Conservation (phyloP, 2,888 invertebrate species). For the Aquatica leii region DNA sequence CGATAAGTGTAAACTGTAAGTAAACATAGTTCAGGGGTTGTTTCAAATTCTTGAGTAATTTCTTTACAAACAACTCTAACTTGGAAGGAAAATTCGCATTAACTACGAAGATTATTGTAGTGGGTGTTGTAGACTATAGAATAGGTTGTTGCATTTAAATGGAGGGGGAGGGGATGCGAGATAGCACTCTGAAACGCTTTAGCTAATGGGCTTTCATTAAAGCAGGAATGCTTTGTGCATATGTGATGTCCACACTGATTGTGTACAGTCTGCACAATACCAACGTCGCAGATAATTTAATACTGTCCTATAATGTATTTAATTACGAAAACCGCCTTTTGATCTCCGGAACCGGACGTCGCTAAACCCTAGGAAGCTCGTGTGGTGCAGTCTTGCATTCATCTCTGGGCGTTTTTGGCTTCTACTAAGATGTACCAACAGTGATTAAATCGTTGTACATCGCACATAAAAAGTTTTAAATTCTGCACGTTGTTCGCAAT, state of each 20-base stretch:
- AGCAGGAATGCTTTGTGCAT: constrained; percentile 61
- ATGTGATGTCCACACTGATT: constrained; percentile 60
- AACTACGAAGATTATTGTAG: too few species aligned
- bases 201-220: constrained; percentile 62
- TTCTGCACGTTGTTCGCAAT: too few species aligned
- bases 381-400: constrained; percentile 48
- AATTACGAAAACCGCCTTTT: constrained; percentile 58
- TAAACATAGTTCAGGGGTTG: too few species aligned
- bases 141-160: background rate
- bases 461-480: too few species aligned
- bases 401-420: constrained; percentile 43
- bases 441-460: too few species aligned
- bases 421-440: constrained; percentile 37
- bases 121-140: constrained; percentile 25
- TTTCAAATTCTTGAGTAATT: too few species aligned
- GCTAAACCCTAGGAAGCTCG: constrained; percentile 54
- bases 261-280: constrained; percentile 54
- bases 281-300: constrained; percentile 56
- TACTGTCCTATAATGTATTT: constrained; percentile 59
- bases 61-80: too few species aligned
- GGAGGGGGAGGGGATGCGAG: constrained; percentile 30
- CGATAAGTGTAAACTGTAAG: too few species aligned
- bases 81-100: too few species aligned
- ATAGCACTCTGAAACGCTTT: constrained; percentile 56
- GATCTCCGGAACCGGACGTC: constrained; percentile 55